Evolutionary conservation across 2,113 vertebrate genomes (phyloP), one percentile per base, ranked within the genome.

Genomic region (Panurus biarmicus): DNA sequence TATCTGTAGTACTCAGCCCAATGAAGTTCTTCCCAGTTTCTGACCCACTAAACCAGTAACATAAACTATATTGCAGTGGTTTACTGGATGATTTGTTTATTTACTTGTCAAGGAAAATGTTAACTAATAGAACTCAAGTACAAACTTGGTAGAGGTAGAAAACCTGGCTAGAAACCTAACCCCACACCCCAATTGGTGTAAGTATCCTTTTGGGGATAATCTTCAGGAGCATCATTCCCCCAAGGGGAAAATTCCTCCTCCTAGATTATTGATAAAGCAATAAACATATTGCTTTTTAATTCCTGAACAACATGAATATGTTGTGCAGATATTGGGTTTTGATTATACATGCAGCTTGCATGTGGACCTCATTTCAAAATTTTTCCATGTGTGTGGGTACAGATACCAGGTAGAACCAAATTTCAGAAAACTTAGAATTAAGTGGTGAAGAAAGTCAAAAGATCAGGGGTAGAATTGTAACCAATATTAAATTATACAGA

Each of bases 291-390:
- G 2, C 2, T 50, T 83, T 33, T 40, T 19, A 71, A 42, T 79
- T 58, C 0, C 44, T 40, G 1, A 31, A 14, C 8, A 58, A 12
- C 10, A 23, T n/a, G 11, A 23, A 17, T 42, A n/a, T 17, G 10
- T 25, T 58, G 11, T 29, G 4, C 67, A 25, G 11, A 9, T 25
- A 57, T 21, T 47, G 5, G 28, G 5, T 71, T 89, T 31, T 29
- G 6, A 15, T 44, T 8, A 36, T 0, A 31, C 31, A 22, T 2
- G 0, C n/a, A 89, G 8, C 6, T 89, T 69, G 4, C 10, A 21
- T 44, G 6, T 51, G 14, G 29, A 76, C 20, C 17, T 67, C 23
- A 11, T 12, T 12, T 53, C 3, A 21, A 77, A 57, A 14, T 74
- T 85, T 57, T 77, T 40, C 17, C 15, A 19, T 21, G 5, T n/a